These are phyloP conservation scores for Hozukius guyotensis DNA, from an alignment of 2,797 vertebrate species.

Conservation along the genomic window DNA sequence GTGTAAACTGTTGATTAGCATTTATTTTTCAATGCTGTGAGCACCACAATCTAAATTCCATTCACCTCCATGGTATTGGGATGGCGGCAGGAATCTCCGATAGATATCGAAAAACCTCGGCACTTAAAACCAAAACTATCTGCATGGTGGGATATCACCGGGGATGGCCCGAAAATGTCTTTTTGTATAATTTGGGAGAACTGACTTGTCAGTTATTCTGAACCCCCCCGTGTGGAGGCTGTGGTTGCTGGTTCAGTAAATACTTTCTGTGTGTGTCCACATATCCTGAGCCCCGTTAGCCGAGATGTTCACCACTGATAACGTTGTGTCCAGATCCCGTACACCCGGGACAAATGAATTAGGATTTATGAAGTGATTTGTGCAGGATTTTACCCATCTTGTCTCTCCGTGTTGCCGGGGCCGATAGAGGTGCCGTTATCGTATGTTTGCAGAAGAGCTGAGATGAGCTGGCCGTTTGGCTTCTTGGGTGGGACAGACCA, in stretches of 20 bases:
- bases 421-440: conserved; percentile 18
- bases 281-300: neutral
- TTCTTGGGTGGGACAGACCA: conserved; percentile 3
- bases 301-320: conserved; percentile 31
- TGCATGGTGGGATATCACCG: neutral
- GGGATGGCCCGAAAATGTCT: no score
- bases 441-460: conserved; percentile 33
- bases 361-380: conserved; percentile 39
- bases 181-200: neutral
- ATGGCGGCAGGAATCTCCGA: neutral
- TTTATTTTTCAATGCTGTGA: neutral
- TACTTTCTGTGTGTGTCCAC: neutral
- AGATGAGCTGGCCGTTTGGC: conserved; percentile 28
- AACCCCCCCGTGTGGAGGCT: neutral
- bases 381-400: conserved; percentile 17
- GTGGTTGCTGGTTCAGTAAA: neutral
- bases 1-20: neutral
- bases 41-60: no score
- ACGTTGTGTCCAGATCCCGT: neutral
- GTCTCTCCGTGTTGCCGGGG: neutral
- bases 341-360: neutral
- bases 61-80: no score
- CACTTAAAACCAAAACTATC: neutral
- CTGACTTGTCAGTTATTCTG: neutral
- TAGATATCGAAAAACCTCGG: neutral